Percentiles rank a stretch among this genome's conserved stretches.
phyloP scores from a whole-genome alignment of 2,888 invertebrate species.

The Pecten maximus region DNA sequence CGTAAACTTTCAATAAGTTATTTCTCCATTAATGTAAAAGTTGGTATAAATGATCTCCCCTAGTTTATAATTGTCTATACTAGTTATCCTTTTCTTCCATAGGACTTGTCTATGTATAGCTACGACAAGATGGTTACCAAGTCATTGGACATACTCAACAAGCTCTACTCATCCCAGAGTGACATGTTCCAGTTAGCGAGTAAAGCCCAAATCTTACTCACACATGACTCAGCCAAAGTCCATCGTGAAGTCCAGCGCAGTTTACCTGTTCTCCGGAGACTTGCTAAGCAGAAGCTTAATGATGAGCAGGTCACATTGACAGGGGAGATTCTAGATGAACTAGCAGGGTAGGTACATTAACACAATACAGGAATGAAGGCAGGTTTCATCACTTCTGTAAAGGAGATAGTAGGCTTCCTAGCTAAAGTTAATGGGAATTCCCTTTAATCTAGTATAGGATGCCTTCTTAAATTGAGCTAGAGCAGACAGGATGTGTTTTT shows the following conservation, averaged over 20 bases:
- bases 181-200: conserved; percentile 80
- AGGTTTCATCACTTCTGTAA: no score
- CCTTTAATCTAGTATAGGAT: no score
- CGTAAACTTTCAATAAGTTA: not conserved
- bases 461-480: no score
- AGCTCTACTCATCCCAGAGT: conserved; percentile 80
- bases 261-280: conserved; percentile 76
- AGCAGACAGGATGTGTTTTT: no score
- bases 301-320: conserved; percentile 80
- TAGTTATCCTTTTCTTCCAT: conserved; percentile 39
- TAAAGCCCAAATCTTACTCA: conserved; percentile 80
- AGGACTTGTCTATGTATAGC: conserved; percentile 81
- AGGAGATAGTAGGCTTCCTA: no score
- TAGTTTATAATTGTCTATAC: not conserved
- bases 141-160: conserved; percentile 81
- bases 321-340: conserved; percentile 79
- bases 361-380: not conserved
- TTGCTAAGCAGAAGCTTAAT: conserved; percentile 78
- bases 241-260: conserved; percentile 79
- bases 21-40: not conserved
- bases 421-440: no score
- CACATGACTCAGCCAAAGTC: conserved; percentile 79
- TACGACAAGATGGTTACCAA: conserved; percentile 81
- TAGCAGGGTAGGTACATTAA: conserved; percentile 76
- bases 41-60: not conserved